These are phyloP conservation scores for Oreochromis aureus DNA, from an alignment of 2,113 vertebrate species.

Conservation along the genomic window DNA sequence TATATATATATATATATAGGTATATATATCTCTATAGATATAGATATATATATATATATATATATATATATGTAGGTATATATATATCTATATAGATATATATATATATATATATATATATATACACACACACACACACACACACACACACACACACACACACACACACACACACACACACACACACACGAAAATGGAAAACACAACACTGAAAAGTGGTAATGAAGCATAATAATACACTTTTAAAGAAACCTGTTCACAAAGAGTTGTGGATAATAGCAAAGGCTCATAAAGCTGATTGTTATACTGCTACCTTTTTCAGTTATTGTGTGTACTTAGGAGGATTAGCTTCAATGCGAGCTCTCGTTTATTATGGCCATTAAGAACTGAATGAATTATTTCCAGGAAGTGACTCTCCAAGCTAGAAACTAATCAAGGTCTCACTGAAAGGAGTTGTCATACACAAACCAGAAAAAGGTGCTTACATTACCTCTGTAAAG, in stretches of 20 bases:
- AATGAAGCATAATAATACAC: neutral
- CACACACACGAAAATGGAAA: neutral
- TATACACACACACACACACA: too few species aligned
- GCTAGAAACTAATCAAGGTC: conserved; percentile 13
- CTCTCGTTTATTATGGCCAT: conserved; percentile 25
- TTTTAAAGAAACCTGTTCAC: neutral
- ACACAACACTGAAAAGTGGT: neutral
- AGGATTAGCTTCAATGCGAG: conserved; percentile 35
- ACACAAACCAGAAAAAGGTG: neutral
- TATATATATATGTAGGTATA: too few species aligned
- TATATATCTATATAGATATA: too few species aligned
- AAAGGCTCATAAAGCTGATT: conserved; percentile 16
- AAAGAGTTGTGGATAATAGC: neutral
- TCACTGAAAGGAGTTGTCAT: conserved; percentile 12
- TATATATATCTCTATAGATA: too few species aligned
- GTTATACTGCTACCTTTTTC: conserved; percentile 12
- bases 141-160: too few species aligned
- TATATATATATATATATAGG: too few species aligned
- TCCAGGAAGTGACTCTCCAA: conserved; percentile 5
- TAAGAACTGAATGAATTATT: conserved; percentile 13
- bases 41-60: too few species aligned
- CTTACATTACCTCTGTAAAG: neutral
- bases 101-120: too few species aligned
- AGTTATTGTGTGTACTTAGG: conserved; percentile 36
- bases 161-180: too few species aligned